Evolutionary conservation across 2,888 invertebrate genomes (phyloP), one percentile per base, ranked within the genome.

Genomic region (Drosophila neotestacea): DNA sequence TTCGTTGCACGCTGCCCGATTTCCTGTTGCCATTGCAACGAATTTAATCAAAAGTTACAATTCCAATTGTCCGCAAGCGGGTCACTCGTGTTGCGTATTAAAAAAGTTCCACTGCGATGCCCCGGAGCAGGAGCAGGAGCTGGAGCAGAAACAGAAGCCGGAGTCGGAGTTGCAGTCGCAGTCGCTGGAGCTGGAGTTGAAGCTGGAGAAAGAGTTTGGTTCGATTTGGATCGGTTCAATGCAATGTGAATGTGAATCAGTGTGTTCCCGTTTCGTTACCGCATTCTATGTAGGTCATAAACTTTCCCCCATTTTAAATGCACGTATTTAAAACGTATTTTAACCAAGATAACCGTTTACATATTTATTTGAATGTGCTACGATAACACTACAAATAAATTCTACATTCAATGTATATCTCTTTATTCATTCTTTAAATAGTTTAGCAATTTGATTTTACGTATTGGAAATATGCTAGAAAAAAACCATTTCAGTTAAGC

Each of bases 41-140:
- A 89, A 89, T 89, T 89, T 89, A 89, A 89, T 89, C 89, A 90
- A 88, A 88, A 90, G 90, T 88, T 90, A 88, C 90, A 86, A 84
- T 85, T 85, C 78, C 90, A 86, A 86, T 89, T 89, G 90, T 81
- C 87, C 79, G 85, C 85, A 90, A 88, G 79, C 87, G 87, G 90
- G 90, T 90, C 90, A 90, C 77, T 77, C 88, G 81, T 88, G 89
- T 88, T 80, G 86, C 81, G 85, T 79, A 89, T 85, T 88, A 86
- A 88, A 85, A 85, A 88, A 85, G 89, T 88, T 85, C 41, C 70
- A 38, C 76, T 76, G 76, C 60, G 71, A 61, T 65, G 52, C 54
- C 36, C 48, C 41, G 42, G 36, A 47, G 38, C 10, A 36, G 56
- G 27, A 32, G 30, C 55, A 41, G 36, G 30, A 65, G 46, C 34